A percentile compares a stretch with the other conserved stretches of the same genome.
These are phyloP conservation scores for Agrochola macilenta DNA, from an alignment of 2,888 invertebrate species.

Conservation along the genomic window DNA sequence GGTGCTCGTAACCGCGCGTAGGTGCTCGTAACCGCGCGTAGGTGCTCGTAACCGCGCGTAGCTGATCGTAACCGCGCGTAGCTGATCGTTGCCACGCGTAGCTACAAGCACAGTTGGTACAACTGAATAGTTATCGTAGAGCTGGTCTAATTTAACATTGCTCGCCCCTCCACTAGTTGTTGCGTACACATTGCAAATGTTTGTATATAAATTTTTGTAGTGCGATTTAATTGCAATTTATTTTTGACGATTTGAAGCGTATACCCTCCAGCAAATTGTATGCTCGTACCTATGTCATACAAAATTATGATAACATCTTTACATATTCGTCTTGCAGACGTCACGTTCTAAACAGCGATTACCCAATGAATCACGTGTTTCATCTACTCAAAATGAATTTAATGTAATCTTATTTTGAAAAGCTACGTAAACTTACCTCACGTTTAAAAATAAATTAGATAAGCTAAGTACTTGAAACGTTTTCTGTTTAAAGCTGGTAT, in stretches of 20 bases:
- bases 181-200: too few relatives aligned
- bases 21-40: neutral
- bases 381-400: neutral
- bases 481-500: conserved; percentile 37
- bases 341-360: neutral
- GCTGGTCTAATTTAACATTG: too few relatives aligned
- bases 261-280: neutral
- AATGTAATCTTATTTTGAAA: conserved; percentile 5
- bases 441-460: conserved; percentile 8
- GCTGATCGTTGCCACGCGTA: neutral
- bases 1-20: neutral
- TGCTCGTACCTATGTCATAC: neutral
- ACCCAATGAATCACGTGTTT: neutral
- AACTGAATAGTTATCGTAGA: neutral
- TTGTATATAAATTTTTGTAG: too few relatives aligned
- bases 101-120: neutral
- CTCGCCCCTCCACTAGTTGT: too few relatives aligned
- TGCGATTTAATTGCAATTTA: too few relatives aligned
- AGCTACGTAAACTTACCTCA: neutral
- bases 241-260: too few relatives aligned
- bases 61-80: neutral
- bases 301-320: neutral
- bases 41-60: neutral
- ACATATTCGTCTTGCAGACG: too few relatives aligned
- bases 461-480: conserved; percentile 14